A percentile compares a stretch with the other conserved stretches of the same genome.
These are phyloP conservation scores for Danio tinwini DNA, from an alignment of 2,797 vertebrate genomes.

Conservation along the genomic window DNA sequence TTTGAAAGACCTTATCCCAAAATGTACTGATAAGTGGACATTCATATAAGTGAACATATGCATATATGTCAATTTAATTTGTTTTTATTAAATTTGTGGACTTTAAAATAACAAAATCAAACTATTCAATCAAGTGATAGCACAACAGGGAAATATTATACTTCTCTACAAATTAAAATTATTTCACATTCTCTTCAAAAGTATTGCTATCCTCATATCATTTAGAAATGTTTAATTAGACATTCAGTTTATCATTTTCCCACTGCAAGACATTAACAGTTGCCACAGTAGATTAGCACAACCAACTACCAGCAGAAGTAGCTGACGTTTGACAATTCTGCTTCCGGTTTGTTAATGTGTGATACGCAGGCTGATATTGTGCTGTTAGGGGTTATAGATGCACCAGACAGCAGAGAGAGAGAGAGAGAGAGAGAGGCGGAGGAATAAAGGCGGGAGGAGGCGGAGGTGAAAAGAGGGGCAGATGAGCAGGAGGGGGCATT, in stretches of 20 bases:
- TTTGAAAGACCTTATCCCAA: too few relatives aligned
- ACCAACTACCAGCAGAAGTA: slow-evolving; percentile 2
- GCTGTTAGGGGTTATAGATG: slow-evolving; percentile 26
- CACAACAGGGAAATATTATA: neutral
- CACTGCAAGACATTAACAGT: neutral
- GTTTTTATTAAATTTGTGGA: too few relatives aligned
- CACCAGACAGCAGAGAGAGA: slow-evolving; percentile 6
- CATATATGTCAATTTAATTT: too few relatives aligned
- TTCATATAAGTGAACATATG: too few relatives aligned
- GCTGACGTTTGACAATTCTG: neutral
- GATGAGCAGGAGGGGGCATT: slow-evolving; percentile 77
- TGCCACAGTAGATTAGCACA: neutral
- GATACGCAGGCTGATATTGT: slow-evolving; percentile 10
- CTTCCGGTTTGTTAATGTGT: slow-evolving; percentile 7
- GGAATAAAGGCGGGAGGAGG: slow-evolving; percentile 57
- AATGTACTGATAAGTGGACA: too few relatives aligned
- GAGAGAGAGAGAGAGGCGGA: slow-evolving; percentile 32
- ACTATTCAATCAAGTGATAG: neutral
- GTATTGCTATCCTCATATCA: too few relatives aligned
- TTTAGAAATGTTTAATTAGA: neutral
- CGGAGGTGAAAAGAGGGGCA: slow-evolving; percentile 71
- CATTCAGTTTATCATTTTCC: neutral
- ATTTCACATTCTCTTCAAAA: too few relatives aligned
- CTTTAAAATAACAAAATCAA: neutral
- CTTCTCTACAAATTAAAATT: too few relatives aligned